Base-by-base conservation (phyloP, 2,113 vertebrate species). In the Charadrius vociferus region DNA sequence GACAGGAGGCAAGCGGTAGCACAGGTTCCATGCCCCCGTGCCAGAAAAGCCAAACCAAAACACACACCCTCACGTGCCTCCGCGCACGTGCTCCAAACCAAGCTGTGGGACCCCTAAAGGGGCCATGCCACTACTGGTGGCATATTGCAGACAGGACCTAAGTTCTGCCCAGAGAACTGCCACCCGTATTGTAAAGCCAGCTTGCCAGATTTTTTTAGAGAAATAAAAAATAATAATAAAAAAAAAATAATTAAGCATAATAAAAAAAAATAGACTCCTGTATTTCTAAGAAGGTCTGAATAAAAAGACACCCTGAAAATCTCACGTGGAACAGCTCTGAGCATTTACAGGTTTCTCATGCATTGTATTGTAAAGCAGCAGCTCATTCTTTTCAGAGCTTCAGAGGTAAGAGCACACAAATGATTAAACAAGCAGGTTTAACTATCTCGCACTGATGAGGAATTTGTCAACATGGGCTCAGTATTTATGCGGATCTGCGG, bases 371-470 rank as follows among this genome's bases (percentile, higher is more conserved):
- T 52, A 50, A 81, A 94, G 14, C 70, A 86, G 94, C 79, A 77
- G 58, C 67, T 86, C 34, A 0, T 47, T 82, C 89, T 91, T 65
- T 86, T 36, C 79, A 37, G 52, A 90, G 81, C 93, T 71, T 78
- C 93, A 72, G 84, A 89, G 73, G 80, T 84, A 95, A 85, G 70
- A 90, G 84, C 66, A 65, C 75, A 92, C 87, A 80, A 93, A 92
- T 73, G 90, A 96, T 95, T 97, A 95, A 97, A 94, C 87, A 96
- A 89, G 95, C 85, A 91, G 95, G 94, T 95, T 97, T 97, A 96
- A 95, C 95, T 86, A 8, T 81, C 95, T 90, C 39, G 52, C 61
- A 43, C 82, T 88, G 90, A 93, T 1, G 14, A 95, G 85, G 79
- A 96, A 93, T 97, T 95, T 96, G 95, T 97, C 95, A 92, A 95